Evolutionary conservation across 2,113 vertebrate genomes (phyloP), one percentile per base, ranked within the genome.

Genomic region (Etheostoma spectabile): DNA sequence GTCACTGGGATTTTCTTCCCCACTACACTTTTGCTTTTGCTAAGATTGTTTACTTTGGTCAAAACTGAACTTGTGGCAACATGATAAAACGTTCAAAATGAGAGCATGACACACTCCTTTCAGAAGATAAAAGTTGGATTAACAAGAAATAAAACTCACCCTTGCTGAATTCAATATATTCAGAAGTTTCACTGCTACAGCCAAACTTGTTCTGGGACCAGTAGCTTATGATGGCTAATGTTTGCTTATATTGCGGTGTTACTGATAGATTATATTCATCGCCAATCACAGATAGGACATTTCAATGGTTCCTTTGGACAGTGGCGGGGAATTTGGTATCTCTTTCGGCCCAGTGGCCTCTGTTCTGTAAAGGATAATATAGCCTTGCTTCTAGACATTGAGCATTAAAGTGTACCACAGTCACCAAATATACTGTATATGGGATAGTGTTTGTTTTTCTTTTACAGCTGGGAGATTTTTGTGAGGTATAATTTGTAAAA

Each of bases 41-140:
- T 68, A 69, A 84, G 67, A 82, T 82, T 88, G 55, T 85, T 77
- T 83, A 87, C 86, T 79, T 77, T 18, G 24, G 56, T 61, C 27
- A 67, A 55, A 75, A 42, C 49, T 55, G 27, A 81, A 30, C 55
- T 5, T 42, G 2, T 19, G 16, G 22, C 6, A 10, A 48, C 8
- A n/a, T 57, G 45, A 38, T 60, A 18, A 46, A 48, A 30, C 19
- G 49, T 18, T 6, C 7, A 0, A 52, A 27, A n/a, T 38, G 16
- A 33, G 6, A 19, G 6, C 5, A 12, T 7, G 15, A 52, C 8
- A 67, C 10, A 46, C 30, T 21, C n/a, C 12, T 12, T 1, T 24
- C 1, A 38, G 11, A 51, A 6, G 19, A 73, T 59, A 15, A 49
- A 59, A 68, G 21, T 6, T 38, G 15, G 21, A 33, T 64, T 48